Evolutionary conservation across 1,140 invertebrate genomes (phyloP), one percentile per base, ranked within the genome.

Genomic region (Philotrypesis tridentata): DNA sequence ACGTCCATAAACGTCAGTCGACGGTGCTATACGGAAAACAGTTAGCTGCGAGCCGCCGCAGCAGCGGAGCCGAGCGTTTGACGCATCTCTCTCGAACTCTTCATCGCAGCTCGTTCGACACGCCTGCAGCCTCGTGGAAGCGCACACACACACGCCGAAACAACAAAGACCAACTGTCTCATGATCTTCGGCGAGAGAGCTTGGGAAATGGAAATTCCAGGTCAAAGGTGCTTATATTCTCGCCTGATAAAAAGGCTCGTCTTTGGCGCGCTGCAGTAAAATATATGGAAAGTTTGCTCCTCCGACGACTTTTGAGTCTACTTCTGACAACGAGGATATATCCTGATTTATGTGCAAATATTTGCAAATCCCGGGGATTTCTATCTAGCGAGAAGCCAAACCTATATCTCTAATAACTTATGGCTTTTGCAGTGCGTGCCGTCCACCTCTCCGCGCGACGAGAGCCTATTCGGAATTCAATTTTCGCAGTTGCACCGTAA

Each of bases 1-100:
- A 72, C 33, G 21, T 17, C 70, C 37, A 27, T 72, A 72, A 72
- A 72, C 9, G 70, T 72, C 37, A 43, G 14, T 4, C 70, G 21
- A 14, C 11, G 11, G 14, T 68, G 17, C 12, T 33, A n/a, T n/a
- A 68, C 37, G 33, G 37, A 43, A 25, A 43, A 72, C 21, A 72
- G 17, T 7, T 70, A 72, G 23, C n/a, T n/a, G n/a, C n/a, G n/a
- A n/a, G n/a, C n/a, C n/a, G n/a, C n/a, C n/a, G n/a, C n/a, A n/a
- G n/a, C n/a, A n/a, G n/a, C n/a, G n/a, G n/a, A n/a, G n/a, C n/a
- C 21, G 6, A 48, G 70, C 48, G 48, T 27, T 33, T 14, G 31
- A 33, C 67, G 29, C 29, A 33, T 33, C 14, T 68, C 14, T 68
- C 31, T 2, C 7, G 17, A 31, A 17, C 67, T 68, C 67, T 68